Base-by-base conservation (phyloP, 1,140 invertebrate genomes). In the Cydia fagiglandana region DNA sequence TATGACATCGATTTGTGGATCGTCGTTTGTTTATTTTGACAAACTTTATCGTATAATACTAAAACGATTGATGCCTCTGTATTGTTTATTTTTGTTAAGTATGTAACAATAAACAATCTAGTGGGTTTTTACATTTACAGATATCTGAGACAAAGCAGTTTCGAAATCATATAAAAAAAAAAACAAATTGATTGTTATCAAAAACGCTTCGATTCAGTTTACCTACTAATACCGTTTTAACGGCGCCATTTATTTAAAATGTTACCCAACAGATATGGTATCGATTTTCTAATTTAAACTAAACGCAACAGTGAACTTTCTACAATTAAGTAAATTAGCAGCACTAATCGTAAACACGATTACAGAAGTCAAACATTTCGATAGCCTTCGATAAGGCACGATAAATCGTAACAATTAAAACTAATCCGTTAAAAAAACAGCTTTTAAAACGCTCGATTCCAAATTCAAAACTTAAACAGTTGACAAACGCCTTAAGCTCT, bases 1-100 rank as follows among this genome's bases (percentile, higher is more conserved):
- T 85, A 80, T 77, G 66, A 73, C 78, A 80, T 81, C 80, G 80
- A 83, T 83, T 80, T 61, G 45, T 13, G 12, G 12, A 41, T 38
- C 38, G 38, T 41, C 45, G 12, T 47, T 47, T 47, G 45, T 47
- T 47, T 15, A 47, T 47, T 47, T 47, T 47, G 45, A 45, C 10
- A 45, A 47, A 47, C 12, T 47, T 47, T 15, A 10, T 9, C 38
- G 38, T 41, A 41, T 0, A 6, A 1, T 34, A 34, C 4, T 6
- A 34, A 6, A 34, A 5, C 0, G 38, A 41, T 4, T 41, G 38
- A 41, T 10, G 38, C 38, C 38, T 38, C 7, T 10, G 38, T 9
- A 41, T 20, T 17, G 0, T 7, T 7, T 9, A 30, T n/a, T n/a
- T 15, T n/a, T 50, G 4, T 15, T 1, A 15, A 56, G 15, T 56